Evolutionary conservation across 2,797 vertebrate genomes (phyloP).

Genomic region (Amblyopsis hoosieri): DNA sequence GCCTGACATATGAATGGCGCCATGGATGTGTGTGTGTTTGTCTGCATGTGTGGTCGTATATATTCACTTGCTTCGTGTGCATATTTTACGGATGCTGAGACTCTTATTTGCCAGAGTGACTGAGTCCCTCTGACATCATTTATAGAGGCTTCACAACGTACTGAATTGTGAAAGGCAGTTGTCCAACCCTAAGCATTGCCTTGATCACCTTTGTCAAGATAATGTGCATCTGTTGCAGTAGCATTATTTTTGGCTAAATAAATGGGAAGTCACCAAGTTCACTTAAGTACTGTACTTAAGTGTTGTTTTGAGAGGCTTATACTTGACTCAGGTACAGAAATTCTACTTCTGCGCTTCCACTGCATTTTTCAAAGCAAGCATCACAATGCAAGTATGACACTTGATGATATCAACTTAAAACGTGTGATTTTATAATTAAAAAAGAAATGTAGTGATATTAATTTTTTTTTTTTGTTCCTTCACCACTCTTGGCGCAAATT

Average conservation of each 20-base stretch:
- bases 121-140: constrained; percentile 10
- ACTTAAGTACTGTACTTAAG: constrained; percentile 5
- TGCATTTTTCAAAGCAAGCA: constrained; percentile 5
- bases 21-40: neutral
- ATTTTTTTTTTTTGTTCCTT: too few species aligned
- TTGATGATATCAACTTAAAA: too few species aligned
- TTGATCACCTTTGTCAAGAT: constrained; percentile 19
- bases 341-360: neutral
- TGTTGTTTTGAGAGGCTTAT: neutral
- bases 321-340: neutral
- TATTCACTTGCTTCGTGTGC: neutral
- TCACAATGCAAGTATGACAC: neutral
- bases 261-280: constrained; percentile 1
- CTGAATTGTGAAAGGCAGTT: constrained; percentile 18
- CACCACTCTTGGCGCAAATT: too few species aligned
- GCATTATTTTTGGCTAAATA: constrained; percentile 25
- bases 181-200: constrained; percentile 10
- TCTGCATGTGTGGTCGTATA: constrained; percentile 5
- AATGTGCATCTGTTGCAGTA: constrained; percentile 15
- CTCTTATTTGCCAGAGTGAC: neutral
- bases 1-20: constrained; percentile 2
- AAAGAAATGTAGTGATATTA: too few species aligned
- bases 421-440: too few species aligned
- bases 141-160: constrained; percentile 17
- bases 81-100: neutral